These are phyloP conservation scores for Pipra filicauda DNA, from an alignment of 2,113 vertebrate species.

Conservation along the genomic window DNA sequence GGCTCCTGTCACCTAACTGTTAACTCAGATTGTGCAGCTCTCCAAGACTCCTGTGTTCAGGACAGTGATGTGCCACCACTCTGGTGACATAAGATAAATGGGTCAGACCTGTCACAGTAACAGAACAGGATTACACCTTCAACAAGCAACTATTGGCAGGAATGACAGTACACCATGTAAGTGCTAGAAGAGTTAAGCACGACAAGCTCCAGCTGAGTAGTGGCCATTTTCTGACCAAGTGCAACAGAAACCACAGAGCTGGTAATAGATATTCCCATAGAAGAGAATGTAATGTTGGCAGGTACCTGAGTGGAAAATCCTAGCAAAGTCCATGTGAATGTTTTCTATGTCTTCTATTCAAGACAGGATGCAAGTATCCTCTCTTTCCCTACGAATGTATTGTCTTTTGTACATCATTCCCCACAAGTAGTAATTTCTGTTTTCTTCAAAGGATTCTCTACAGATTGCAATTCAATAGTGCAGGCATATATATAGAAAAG, in stretches of 20 bases:
- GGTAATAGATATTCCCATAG: neutral
- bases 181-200: neutral
- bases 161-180: neutral
- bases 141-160: neutral
- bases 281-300: neutral
- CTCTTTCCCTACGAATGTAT: neutral
- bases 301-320: neutral
- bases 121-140: neutral
- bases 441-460: neutral
- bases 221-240: neutral
- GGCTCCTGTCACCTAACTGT: neutral
- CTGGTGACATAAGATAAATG: neutral
- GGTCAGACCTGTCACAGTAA: neutral
- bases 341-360: neutral
- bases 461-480: neutral
- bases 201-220: neutral
- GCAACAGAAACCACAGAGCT: neutral
- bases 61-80: neutral
- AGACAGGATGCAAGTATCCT: neutral
- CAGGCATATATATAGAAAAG: neutral
- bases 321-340: neutral
- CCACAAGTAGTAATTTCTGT: neutral
- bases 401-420: neutral
- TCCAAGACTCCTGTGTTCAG: neutral
- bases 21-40: neutral